Evolutionary conservation across 1,140 invertebrate genomes (phyloP), one percentile per base, ranked within the genome.

Genomic region (Tachypleus tridentatus): DNA sequence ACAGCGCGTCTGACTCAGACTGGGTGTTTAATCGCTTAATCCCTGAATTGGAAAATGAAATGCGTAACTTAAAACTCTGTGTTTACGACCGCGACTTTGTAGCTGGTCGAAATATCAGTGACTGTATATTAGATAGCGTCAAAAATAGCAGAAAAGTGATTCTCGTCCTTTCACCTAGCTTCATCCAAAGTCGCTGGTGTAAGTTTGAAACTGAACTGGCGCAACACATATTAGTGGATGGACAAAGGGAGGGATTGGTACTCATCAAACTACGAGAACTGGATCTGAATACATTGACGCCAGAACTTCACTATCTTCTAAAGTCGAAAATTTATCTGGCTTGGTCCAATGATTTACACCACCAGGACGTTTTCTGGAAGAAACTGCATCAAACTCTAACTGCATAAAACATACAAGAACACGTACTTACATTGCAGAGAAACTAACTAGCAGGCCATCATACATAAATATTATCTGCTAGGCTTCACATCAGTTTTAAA

Each of bases 31-130:
- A 80, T 48, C 69, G 70, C 6, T 75, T 86, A 69, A 77, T 84
- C 48, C 72, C 73, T 8, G 77, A 80, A 65, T 68, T 86, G 57
- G 84, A 63, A 54, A 62, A 62, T 4, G 6, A 9, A n/a, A 11
- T 47, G 52, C 48, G 51, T 63, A 63, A 59, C 8, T n/a, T 65
- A 11, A 60, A 63, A 58, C 73, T 85, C 3, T 85, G 84, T 73
- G 78, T 86, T 3, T 84, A 83, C 68, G 82, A 85, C 68, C 75
- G 84, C 61, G 84, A 86, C 72, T 86, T 86, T 74, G 78, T 82
- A 66, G 80, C 82, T 61, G 84, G 84, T 6, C 76, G 79, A 0
- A 77, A 81, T 58, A 83, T 85, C 61, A 81, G 80, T 0, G 82
- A 85, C 66, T 80, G 79, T 64, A 81, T 86, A 61, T 71, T 83